Conservation (phyloP, 2,113 vertebrate species). For the Turnix velox region DNA sequence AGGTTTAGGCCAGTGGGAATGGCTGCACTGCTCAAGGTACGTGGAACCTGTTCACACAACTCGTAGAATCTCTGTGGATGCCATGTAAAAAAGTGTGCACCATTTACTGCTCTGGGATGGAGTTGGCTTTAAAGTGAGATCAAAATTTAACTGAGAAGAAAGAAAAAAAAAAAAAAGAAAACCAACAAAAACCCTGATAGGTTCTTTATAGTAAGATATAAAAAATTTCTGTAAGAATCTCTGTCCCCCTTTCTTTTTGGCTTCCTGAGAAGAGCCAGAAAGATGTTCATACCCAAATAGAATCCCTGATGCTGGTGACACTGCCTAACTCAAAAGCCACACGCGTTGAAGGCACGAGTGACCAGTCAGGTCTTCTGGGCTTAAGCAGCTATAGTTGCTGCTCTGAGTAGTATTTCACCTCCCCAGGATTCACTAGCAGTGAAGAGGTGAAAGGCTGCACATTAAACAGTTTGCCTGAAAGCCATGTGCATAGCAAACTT, state of each 20-base stretch:
- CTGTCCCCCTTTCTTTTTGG: constrained; percentile 64
- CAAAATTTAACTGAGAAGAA: constrained; percentile 56
- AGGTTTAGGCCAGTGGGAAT: constrained; percentile 49
- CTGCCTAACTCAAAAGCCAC: constrained; percentile 71
- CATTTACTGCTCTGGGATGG: constrained; percentile 65
- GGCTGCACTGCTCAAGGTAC: constrained; percentile 11
- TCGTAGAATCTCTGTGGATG: constrained; percentile 37
- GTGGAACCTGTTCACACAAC: constrained; percentile 37
- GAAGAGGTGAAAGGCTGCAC: constrained; percentile 76
- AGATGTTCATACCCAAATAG: constrained; percentile 58
- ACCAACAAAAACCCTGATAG: constrained; percentile 32
- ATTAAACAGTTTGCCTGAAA: constrained; percentile 69
- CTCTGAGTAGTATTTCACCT: constrained; percentile 60
- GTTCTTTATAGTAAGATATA: constrained; percentile 73
- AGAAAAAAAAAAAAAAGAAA: not conserved
- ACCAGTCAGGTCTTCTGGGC: constrained; percentile 68
- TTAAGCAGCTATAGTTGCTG: constrained; percentile 47
- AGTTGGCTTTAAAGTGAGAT: constrained; percentile 69
- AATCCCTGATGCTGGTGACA: constrained; percentile 70
- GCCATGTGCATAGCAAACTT: constrained; percentile 70
- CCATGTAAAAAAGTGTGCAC: constrained; percentile 60
- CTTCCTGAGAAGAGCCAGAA: constrained; percentile 66
- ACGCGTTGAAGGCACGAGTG: constrained; percentile 64
- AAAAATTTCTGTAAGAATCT: constrained; percentile 71
- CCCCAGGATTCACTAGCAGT: constrained; percentile 63